phyloP scores from a whole-genome alignment of 1,140 invertebrate genomes.

The Pseudomyrmex concolor region DNA sequence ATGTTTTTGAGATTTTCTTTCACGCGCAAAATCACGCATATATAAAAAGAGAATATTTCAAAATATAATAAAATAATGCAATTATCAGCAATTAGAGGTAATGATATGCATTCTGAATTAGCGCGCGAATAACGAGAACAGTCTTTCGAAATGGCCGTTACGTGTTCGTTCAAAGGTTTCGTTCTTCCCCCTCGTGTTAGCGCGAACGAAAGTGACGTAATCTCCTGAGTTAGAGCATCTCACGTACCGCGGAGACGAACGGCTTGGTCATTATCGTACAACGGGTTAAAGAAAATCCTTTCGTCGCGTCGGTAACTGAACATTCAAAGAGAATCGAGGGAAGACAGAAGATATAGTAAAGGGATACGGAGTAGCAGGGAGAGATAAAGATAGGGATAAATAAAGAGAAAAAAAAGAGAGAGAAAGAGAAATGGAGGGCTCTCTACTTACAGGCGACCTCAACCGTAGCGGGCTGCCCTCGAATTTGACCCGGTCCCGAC shows the following conservation, averaged over 20 bases:
- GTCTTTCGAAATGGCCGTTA: neutral
- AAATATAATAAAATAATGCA: constrained; percentile 3
- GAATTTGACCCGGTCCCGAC: constrained; percentile 89
- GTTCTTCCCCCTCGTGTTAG: constrained; percentile 5
- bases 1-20: neutral
- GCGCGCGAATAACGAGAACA: neutral
- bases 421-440: constrained; percentile 38
- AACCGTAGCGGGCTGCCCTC: constrained; percentile 92
- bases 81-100: neutral
- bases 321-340: constrained; percentile 48
- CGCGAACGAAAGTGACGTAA: constrained; percentile 48
- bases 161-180: neutral
- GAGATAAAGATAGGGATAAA: neutral
- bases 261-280: constrained; percentile 47
- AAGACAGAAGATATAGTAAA: too few relatives aligned
- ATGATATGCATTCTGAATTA: neutral
- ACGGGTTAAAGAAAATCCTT: constrained; percentile 49
- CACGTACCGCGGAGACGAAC: constrained; percentile 36
- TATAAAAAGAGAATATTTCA: neutral
- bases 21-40: neutral
- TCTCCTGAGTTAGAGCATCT: constrained; percentile 36
- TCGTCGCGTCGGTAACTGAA: constrained; percentile 38
- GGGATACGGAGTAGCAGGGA: neutral
- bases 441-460: constrained; percentile 95
- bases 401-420: neutral